Percentiles rank a stretch among this genome's conserved stretches.
Conservation (phyloP, 2,888 invertebrate genomes). For the Pseudoips prasinana region DNA sequence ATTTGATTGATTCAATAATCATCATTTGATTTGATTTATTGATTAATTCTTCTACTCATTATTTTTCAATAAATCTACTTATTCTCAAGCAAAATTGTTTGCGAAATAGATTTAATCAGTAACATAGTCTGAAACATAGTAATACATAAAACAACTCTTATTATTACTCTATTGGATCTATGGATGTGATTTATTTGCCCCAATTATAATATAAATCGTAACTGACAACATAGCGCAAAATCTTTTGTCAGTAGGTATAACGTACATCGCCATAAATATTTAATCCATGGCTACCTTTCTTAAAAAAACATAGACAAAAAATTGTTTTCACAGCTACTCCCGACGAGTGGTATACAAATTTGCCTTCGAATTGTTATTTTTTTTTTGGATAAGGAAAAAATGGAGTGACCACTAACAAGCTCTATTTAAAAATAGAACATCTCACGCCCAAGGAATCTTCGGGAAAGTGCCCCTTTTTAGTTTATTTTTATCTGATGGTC, state of each 20-base stretch:
- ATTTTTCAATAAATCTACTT: no score
- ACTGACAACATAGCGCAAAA: conserved; percentile 4
- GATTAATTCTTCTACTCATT: no score
- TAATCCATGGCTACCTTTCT: no score
- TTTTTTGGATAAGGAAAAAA: conserved; percentile 26
- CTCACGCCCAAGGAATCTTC: conserved; percentile 47
- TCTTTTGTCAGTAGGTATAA: conserved; percentile 6
- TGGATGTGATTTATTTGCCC: no score
- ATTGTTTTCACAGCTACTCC: conserved; percentile 55
- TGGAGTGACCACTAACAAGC: conserved; percentile 61
- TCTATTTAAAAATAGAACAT: conserved; percentile 38
- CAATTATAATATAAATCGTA: not conserved
- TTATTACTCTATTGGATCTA: no score
- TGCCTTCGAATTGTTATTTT: conserved; percentile 37
- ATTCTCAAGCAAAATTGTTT: no score
- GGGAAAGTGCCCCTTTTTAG: conserved; percentile 3
- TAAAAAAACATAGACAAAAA: no score
- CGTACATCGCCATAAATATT: conserved; percentile 43
- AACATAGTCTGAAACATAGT: no score
- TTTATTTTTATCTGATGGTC: not conserved
- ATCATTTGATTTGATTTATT: no score
- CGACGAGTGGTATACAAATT: conserved; percentile 53
- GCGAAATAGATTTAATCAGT: no score
- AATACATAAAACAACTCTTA: no score
- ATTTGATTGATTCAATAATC: no score